Percentiles rank a stretch among this genome's conserved stretches.
Conservation (phyloP, 2,888 invertebrate genomes). For the Leptarthrus brevirostris region DNA sequence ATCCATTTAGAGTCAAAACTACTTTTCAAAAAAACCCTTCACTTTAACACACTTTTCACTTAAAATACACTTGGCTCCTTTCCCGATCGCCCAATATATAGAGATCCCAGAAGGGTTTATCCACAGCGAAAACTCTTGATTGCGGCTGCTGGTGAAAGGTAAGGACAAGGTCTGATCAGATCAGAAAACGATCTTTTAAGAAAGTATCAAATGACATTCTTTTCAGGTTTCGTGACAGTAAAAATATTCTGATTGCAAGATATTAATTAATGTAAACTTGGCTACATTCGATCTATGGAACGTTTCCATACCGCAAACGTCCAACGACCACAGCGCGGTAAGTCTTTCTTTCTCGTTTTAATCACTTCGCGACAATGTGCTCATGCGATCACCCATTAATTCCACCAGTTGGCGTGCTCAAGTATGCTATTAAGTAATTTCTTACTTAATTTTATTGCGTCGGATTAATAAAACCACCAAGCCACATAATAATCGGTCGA, state of each 20-base stretch:
- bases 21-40: conserved; percentile 13
- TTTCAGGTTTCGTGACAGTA: not conserved
- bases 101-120: not conserved
- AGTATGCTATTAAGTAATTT: conserved; percentile 16
- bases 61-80: not conserved
- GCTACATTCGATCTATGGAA: not conserved
- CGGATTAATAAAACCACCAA: conserved; percentile 9
- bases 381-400: not conserved
- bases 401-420: not conserved
- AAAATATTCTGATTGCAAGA: not conserved
- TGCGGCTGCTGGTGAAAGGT: not conserved
- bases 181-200: conserved; percentile 6
- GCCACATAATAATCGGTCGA: not conserved
- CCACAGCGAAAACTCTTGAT: not conserved
- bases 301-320: not conserved
- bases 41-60: conserved; percentile 6
- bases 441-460: conserved; percentile 20
- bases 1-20: not conserved
- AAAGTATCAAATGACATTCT: conserved; percentile 5
- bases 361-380: not conserved
- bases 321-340: not conserved
- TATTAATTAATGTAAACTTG: not conserved
- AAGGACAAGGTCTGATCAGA: not conserved
- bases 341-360: not conserved
- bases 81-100: not conserved